Evolutionary conservation across 2,797 vertebrate genomes (phyloP).

Genomic region (Sebastes goodei): DNA sequence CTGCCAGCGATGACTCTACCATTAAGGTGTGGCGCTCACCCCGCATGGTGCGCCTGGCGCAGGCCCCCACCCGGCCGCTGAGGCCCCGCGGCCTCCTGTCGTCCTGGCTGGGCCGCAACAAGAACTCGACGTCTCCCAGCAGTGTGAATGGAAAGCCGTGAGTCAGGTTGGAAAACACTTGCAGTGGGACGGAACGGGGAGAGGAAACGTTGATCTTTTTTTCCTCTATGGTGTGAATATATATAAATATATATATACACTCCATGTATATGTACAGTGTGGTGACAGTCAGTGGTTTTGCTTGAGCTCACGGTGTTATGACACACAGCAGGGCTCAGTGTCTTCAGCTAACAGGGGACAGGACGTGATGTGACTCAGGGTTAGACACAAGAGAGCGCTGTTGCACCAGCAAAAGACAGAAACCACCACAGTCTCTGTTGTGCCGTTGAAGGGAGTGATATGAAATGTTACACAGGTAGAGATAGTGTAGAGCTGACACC

Average conservation of each 20-base stretch:
- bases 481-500: not conserved
- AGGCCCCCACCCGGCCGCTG: conserved; percentile 59
- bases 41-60: conserved; percentile 79
- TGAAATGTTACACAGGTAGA: conserved; percentile 3
- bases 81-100: conserved; percentile 76
- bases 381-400: conserved; percentile 48
- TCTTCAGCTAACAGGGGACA: conserved; percentile 11
- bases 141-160: conserved; percentile 74
- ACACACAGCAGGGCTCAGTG: not conserved
- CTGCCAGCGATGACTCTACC: conserved; percentile 92
- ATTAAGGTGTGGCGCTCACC: conserved; percentile 98
- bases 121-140: conserved; percentile 58
- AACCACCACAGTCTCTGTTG: not conserved
- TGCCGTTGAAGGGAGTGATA: not conserved
- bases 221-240: conserved; percentile 35
- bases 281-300: conserved; percentile 6
- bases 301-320: conserved; percentile 4
- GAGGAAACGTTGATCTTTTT: conserved; percentile 17
- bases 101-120: conserved; percentile 85
- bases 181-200: not conserved
- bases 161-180: conserved; percentile 40
- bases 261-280: conserved; percentile 49
- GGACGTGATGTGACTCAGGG: conserved; percentile 12
- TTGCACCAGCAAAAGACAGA: conserved; percentile 7
- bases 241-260: conserved; percentile 24